Percentiles rank a stretch among this genome's conserved stretches.
Conservation (phyloP, 1,140 invertebrate genomes). For the Plectrocnemia conspersa region DNA sequence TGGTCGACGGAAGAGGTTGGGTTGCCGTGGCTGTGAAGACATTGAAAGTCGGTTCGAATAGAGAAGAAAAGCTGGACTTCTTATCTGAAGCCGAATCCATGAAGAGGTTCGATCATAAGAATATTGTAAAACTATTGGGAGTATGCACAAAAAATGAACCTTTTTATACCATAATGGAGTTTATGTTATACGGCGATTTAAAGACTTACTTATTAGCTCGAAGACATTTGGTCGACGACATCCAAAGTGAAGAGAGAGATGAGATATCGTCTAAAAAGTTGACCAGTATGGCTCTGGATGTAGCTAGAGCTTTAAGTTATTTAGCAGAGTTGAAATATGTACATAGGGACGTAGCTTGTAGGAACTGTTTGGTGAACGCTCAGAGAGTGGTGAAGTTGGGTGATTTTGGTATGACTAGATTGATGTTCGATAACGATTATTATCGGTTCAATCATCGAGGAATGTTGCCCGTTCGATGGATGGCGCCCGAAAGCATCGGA, state of each 20-base stretch:
- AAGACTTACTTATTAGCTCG: conserved; percentile 83
- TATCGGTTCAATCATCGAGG: conserved; percentile 81
- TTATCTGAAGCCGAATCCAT: conserved; percentile 89
- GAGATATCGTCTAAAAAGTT: conserved; percentile 74
- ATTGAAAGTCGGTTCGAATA: conserved; percentile 72
- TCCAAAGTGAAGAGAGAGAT: conserved; percentile 62
- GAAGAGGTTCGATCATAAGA: conserved; percentile 87
- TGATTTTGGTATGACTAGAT: conserved; percentile 90
- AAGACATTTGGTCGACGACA: conserved; percentile 72
- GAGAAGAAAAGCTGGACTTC: conserved; percentile 88
- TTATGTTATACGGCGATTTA: conserved; percentile 88
- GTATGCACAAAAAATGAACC: conserved; percentile 83
- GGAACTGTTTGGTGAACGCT: conserved; percentile 85
- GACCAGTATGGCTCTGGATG: conserved; percentile 81
- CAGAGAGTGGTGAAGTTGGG: conserved; percentile 79
- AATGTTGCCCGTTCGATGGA: conserved; percentile 89
- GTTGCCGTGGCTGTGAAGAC: conserved; percentile 88
- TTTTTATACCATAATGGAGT: conserved; percentile 88
- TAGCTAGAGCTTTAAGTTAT: conserved; percentile 79
- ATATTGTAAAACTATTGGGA: conserved; percentile 81
- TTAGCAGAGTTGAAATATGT: conserved; percentile 76
- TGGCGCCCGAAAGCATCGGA: conserved; percentile 78
- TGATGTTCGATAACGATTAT: conserved; percentile 84
- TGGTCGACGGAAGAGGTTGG: conserved; percentile 68
- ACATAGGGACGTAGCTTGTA: conserved; percentile 79